Evolutionary conservation across 2,888 invertebrate genomes (phyloP).

Genomic region (Ephialtes manifestator): DNA sequence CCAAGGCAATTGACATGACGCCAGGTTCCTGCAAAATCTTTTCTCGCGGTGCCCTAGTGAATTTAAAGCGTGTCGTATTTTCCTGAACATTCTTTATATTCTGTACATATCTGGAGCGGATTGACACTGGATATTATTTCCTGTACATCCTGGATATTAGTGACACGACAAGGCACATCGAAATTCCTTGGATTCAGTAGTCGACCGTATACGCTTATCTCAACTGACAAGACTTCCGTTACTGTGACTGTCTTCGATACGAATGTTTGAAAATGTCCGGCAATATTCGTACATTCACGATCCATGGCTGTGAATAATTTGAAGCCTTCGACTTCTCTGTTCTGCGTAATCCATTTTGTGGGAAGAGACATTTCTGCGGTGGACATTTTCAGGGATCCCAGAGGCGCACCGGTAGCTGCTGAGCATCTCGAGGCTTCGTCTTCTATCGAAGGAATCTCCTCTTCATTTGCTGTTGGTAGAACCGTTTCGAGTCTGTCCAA

Average conservation of each 20-base stretch:
- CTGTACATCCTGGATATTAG: neutral
- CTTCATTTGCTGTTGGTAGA: neutral
- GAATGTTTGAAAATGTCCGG: neutral
- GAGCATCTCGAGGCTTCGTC: no score
- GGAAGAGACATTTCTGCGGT: conserved; percentile 19
- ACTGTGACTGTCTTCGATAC: conserved; percentile 33
- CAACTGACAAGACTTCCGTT: conserved; percentile 39
- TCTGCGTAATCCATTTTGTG: conserved; percentile 19
- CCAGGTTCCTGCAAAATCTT: neutral
- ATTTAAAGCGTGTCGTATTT: no score
- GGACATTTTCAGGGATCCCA: no score
- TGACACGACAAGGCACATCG: conserved; percentile 16
- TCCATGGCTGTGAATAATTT: neutral
- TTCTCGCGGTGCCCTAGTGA: no score
- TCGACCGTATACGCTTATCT: conserved; percentile 43
- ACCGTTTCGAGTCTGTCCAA: neutral
- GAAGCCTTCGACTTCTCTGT: neutral
- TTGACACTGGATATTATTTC: neutral
- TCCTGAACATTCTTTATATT: no score
- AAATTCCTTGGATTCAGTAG: conserved; percentile 25
- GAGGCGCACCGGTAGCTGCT: no score
- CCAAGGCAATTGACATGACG: neutral
- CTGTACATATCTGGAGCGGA: no score
- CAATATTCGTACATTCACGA: conserved; percentile 1
- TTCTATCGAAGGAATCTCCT: neutral